Base-by-base conservation (phyloP, 2,888 invertebrate genomes). In the Calameuta filiformis region DNA sequence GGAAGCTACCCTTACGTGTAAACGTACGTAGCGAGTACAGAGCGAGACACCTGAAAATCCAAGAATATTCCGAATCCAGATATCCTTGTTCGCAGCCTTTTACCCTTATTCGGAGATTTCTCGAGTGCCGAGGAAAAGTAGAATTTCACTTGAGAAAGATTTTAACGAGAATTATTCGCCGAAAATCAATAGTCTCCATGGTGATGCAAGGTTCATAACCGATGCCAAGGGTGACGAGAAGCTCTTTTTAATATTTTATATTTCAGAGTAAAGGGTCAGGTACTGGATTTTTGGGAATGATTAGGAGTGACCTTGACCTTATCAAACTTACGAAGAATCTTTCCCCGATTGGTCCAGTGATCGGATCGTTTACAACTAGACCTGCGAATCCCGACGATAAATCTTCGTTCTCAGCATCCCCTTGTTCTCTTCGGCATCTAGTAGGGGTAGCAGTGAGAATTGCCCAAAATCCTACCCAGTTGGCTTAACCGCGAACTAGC, bases 1-100 rank as follows among this genome's bases (percentile, higher is more conserved):
- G 79, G 79, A 83, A 82, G 81, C 80, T 80, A 79, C 82, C 81
- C 81, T 81, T 81, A 80, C 77, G 76, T 73, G 40, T 40, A 40
- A 6, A 6, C 40, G 40, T 56, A 56, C 9, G 23, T 23, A 56
- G 56, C 56, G 9, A 23, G 56, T 6, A 23, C 9, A 56, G 56
- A 2, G 6, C 6, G 56, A 23, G 23, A 23, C 23, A 23, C 9
- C 9, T 9, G 40, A 40, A 40, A 23, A 56, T 56, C 23, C 23
- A 23, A 23, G 56, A 9, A 23, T 56, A 31, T 74, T 79, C 75
- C 37, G 15, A 75, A 75, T 56, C 23, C 56, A 23, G 56, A 56
- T 56, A 23, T 23, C 23, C 23, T 9, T 56, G 56, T 23, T 56
- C 56, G 15, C 23, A 23, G 23, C 9, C 23, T 23, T 2, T 9